Evolutionary conservation across 2,113 vertebrate species (phyloP), one percentile per base, ranked within the genome.

Genomic region (Piprites chloris): DNA sequence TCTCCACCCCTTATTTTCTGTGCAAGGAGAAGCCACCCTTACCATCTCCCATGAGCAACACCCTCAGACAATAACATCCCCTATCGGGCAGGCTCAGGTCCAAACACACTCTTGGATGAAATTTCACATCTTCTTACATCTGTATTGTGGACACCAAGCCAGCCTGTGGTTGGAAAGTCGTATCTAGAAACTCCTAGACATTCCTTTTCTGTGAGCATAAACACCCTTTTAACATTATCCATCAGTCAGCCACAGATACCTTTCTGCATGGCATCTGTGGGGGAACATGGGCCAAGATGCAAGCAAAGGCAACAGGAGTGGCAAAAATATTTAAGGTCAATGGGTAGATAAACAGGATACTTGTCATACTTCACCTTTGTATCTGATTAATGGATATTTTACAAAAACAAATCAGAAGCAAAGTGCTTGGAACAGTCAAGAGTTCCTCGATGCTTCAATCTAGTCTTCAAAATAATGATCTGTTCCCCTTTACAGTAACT

Each of bases 191-290:
- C 17, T 74, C 80, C 59, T 39, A 84, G 65, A 28, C 15, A 37
- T 46, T 28, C 9, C 2, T 76, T 33, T 69, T 20, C 46, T 5
- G 6, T 71, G 15, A 74, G 15, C 6, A 18, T n/a, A 42, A 62
- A 47, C 2, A 0, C 4, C 35, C 37, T 75, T 33, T 17, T 3
- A 32, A 32, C 3, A 16, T 23, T 44, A 30, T 7, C 26, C 24
- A 24, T 23, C 65, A 46, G 17, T 7, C 49, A 52, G 39, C 16
- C 49, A 68, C 23, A 39, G 11, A 20, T 39, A 27, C 6, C 6
- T 19, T 79, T 59, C 20, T 2, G 1, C 22, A 7, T 27, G 10
- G 35, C 27, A 28, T 65, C 39, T 0, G 0, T 11, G 11, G 28
- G 24, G 9, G 8, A 89, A 13, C 9, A 20, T 1, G 5, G 33